Evolutionary conservation across 2,113 vertebrate species (phyloP), one percentile per base, ranked within the genome.

Genomic region (Martes martes): DNA sequence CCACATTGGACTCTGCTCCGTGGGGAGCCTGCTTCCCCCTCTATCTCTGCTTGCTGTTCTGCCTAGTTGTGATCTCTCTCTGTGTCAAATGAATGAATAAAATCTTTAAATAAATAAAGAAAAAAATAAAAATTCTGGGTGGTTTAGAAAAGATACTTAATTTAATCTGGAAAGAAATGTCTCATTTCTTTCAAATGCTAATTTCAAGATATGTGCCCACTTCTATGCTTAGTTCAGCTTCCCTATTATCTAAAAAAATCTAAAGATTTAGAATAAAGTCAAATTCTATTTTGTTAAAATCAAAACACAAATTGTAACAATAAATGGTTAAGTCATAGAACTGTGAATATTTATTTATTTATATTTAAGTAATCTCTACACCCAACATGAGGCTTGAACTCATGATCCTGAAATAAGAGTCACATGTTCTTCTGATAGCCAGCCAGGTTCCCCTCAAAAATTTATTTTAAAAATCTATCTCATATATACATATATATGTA

Each of bases 241-340:
- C 79, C 52, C 36, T 63, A 61, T 39, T 4, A 76, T 52, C 24
- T 45, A 57, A 81, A 61, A 89, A 85, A 89, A 80, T 47, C 33
- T 79, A 83, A 67, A 80, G 63, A 65, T 28, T 95, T 79, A 93
- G 21, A 16, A 89, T 52, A 83, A 82, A 84, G 92, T 74, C 71
- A 19, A 52, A 6, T 92, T 67, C 31, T 50, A 78, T 78, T 71
- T 50, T 39, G 57, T 71, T n/a, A 88, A 92, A 87, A 94, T n/a
- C 63, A 59, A 90, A 94, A 90, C 19, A 88, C 28, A 88, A 88
- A 73, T 80, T 81, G 65, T 91, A 94, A 87, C 3, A 89, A 73
- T 45, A 76, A 83, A 92, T 74, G 21, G 28, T 55, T 33, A 76
- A 36, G 67, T 69, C 11, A 52, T 9, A 82, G 57, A 16, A 94